Conservation (phyloP, 1,140 invertebrate species). For the Euwallacea similis region DNA sequence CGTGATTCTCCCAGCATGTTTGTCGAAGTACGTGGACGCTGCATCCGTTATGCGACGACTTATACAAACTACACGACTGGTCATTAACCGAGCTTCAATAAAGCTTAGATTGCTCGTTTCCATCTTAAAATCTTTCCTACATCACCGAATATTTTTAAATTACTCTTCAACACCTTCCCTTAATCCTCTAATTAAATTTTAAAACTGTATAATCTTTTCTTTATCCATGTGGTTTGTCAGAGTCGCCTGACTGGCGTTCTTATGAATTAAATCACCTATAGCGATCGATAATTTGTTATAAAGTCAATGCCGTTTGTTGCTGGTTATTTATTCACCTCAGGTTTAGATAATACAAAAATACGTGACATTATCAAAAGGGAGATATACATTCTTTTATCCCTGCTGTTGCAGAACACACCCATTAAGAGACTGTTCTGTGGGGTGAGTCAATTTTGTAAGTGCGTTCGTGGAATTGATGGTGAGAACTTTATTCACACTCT, state of each 20-base stretch:
- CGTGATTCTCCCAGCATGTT: constrained; percentile 47
- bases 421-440: constrained; percentile 18
- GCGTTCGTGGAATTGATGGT: constrained; percentile 10
- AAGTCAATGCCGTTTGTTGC: constrained; percentile 36
- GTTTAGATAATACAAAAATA: constrained; percentile 34
- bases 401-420: constrained; percentile 30
- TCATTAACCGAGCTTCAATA: background rate
- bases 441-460: constrained; percentile 13
- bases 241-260: constrained; percentile 14
- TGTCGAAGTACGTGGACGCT: constrained; percentile 46
- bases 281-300: constrained; percentile 40
- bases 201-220: background rate
- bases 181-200: background rate
- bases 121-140: background rate
- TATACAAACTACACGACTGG: constrained; percentile 24
- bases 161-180: background rate
- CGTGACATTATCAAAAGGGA: constrained; percentile 34
- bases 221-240: constrained; percentile 26
- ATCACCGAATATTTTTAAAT: background rate
- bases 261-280: constrained; percentile 40
- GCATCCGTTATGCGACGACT: constrained; percentile 44
- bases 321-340: constrained; percentile 35
- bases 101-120: background rate
- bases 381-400: constrained; percentile 31
- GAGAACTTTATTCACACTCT: background rate